Conservation (phyloP, 1,140 invertebrate genomes). For the Calliopsis andreniformis region DNA sequence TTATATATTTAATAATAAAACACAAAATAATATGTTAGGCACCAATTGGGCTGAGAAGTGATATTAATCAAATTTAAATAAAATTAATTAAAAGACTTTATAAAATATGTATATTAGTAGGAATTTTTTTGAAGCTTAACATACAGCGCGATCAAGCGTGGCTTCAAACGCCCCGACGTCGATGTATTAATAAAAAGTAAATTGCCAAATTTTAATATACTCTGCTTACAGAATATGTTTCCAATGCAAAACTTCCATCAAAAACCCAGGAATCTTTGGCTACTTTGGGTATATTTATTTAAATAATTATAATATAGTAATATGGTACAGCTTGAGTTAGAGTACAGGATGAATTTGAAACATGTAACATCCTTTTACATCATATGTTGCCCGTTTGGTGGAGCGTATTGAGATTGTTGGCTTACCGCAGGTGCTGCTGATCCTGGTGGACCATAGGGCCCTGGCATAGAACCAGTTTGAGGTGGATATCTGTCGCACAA, state of each 20-base stretch:
- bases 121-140: too few species aligned
- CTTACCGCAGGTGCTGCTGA: conserved; percentile 61
- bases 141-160: too few species aligned
- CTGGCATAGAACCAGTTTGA: conserved; percentile 60
- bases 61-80: conserved; percentile 42
- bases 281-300: conserved; percentile 72
- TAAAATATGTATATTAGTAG: conserved; percentile 11
- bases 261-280: conserved; percentile 72
- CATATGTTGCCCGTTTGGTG: conserved; percentile 73
- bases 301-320: conserved; percentile 74
- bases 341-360: conserved; percentile 67
- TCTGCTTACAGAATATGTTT: conserved; percentile 51
- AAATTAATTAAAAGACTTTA: conserved; percentile 17
- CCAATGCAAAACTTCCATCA: conserved; percentile 60
- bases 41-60: conserved; percentile 25
- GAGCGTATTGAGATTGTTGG: conserved; percentile 72
- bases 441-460: conserved; percentile 64
- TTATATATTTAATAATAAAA: not conserved
- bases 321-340: conserved; percentile 72
- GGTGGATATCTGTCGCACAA: conserved; percentile 67
- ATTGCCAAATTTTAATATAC: too few species aligned
- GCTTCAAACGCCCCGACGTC: too few species aligned
- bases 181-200: conserved; percentile 43
- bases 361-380: conserved; percentile 66
- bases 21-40: conserved; percentile 3